Conservation (phyloP, 2,113 vertebrate genomes). For the Sarotherodon lohbergeri region DNA sequence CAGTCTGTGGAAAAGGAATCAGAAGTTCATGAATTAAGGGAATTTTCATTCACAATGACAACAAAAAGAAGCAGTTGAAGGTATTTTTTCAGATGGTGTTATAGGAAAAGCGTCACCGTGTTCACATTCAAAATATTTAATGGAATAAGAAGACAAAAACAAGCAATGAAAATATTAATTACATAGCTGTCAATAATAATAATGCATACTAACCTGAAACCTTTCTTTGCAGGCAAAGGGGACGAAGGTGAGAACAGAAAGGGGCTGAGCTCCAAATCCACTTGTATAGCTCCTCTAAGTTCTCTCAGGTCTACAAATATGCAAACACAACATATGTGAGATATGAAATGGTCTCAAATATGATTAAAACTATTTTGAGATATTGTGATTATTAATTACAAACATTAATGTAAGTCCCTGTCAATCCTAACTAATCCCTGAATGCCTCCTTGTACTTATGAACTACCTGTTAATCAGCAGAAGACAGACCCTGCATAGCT, state of each 20-base stretch:
- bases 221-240: background rate
- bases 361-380: background rate
- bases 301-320: slow-evolving; percentile 49
- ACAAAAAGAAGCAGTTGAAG: background rate
- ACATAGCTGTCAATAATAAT: background rate
- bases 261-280: slow-evolving; percentile 35
- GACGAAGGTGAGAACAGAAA: background rate
- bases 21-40: background rate
- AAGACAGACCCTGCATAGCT: background rate
- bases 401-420: background rate
- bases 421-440: background rate
- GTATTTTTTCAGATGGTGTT: background rate
- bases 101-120: background rate
- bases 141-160: background rate
- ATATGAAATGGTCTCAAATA: background rate
- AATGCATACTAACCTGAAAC: slow-evolving; percentile 23
- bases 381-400: background rate
- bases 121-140: background rate
- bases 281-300: slow-evolving; percentile 49
- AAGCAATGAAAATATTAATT: background rate
- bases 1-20: background rate
- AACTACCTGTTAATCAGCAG: background rate
- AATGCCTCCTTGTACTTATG: background rate
- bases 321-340: background rate
- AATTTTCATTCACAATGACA: background rate